Conservation (phyloP, 2,113 vertebrate species). For the Pterophyllum scalare region DNA sequence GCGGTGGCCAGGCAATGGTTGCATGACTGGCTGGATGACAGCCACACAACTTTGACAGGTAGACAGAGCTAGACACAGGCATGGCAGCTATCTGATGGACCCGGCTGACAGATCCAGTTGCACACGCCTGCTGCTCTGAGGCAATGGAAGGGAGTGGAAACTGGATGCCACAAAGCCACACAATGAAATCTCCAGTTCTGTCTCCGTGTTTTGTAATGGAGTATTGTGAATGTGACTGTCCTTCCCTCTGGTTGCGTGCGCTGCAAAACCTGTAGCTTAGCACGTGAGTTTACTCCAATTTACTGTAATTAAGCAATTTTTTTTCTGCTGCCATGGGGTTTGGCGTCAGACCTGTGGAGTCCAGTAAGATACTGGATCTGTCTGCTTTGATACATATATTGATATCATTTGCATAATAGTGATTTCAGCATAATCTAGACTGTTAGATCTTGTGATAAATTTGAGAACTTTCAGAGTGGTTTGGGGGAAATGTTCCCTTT, state of each 20-base stretch:
- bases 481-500: background rate
- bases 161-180: conserved; percentile 63
- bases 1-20: conserved; percentile 63
- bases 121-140: conserved; percentile 59
- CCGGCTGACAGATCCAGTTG: conserved; percentile 72
- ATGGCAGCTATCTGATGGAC: conserved; percentile 72
- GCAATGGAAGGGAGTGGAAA: conserved; percentile 67
- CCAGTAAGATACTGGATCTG: background rate
- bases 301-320: background rate
- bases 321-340: background rate
- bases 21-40: conserved; percentile 76
- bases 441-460: background rate
- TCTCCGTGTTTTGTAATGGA: conserved; percentile 46
- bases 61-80: conserved; percentile 61
- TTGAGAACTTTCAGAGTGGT: background rate
- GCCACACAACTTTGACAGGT: conserved; percentile 70
- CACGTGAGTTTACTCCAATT: background rate
- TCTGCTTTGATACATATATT: background rate
- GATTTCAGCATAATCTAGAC: background rate
- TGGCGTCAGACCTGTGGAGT: background rate
- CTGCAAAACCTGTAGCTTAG: conserved; percentile 24
- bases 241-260: conserved; percentile 20
- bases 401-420: background rate
- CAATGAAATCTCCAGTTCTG: conserved; percentile 66
- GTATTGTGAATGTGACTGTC: conserved; percentile 37